phyloP scores from a whole-genome alignment of 2,888 invertebrate genomes.

The Hyles lineata region DNA sequence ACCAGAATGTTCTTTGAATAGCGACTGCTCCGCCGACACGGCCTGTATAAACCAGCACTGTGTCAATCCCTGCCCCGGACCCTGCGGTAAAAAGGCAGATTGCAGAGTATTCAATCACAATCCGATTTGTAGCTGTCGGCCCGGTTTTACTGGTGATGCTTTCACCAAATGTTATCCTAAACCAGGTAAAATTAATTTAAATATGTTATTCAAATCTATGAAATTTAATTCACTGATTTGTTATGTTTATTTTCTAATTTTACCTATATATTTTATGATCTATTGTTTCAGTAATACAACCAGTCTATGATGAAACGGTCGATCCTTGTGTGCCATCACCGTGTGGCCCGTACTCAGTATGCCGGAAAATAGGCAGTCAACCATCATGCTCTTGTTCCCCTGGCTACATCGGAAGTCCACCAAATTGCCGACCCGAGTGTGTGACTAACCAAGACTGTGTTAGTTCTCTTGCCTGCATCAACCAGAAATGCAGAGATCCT shows the following conservation, averaged over 20 bases:
- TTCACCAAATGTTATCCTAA: constrained; percentile 87
- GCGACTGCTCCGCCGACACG: constrained; percentile 86
- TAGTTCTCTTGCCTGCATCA: constrained; percentile 86
- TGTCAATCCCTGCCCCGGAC: constrained; percentile 88
- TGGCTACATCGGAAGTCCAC: constrained; percentile 87
- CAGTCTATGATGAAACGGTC: constrained; percentile 66
- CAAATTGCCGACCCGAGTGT: constrained; percentile 88
- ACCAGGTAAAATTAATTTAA: constrained; percentile 65
- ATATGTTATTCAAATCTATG: constrained; percentile 2
- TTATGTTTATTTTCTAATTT: constrained; percentile 28
- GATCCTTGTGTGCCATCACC: constrained; percentile 89
- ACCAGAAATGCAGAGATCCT: constrained; percentile 87
- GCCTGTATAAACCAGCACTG: constrained; percentile 89
- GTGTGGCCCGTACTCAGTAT: constrained; percentile 87
- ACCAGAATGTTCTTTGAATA: constrained; percentile 88
- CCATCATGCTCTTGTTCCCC: constrained; percentile 86
- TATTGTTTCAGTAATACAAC: constrained; percentile 62
- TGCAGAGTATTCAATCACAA: constrained; percentile 90
- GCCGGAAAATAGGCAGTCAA: constrained; percentile 82
- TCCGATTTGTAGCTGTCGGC: constrained; percentile 88
- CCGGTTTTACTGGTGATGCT: constrained; percentile 86
- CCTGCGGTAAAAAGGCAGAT: constrained; percentile 88
- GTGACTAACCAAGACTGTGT: constrained; percentile 88
- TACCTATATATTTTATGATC: constrained; percentile 13
- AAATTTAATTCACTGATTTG: constrained; percentile 8